A percentile compares a stretch with the other conserved stretches of the same genome.
phyloP scores from a whole-genome alignment of 23 tunicate genomes.

The Ciona savignyi region DNA sequence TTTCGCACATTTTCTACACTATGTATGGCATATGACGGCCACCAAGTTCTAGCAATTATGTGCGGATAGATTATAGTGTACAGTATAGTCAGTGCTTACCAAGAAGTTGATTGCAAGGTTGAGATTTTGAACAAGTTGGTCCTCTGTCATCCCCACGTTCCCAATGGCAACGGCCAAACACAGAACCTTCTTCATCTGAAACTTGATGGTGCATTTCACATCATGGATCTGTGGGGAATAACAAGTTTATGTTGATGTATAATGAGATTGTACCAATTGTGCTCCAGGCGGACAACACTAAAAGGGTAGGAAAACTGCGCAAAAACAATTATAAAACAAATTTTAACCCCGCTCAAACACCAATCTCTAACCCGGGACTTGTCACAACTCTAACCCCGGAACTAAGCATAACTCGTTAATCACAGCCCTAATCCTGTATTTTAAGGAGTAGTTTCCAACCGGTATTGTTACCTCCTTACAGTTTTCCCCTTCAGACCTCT shows the following conservation, averaged over 20 bases:
- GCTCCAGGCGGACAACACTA: too few species aligned
- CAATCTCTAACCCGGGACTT: too few species aligned
- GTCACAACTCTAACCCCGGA: too few species aligned
- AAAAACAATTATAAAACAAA: neutral
- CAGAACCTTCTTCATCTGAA: constrained; percentile 98
- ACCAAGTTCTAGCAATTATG: constrained; percentile 34
- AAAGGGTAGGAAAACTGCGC: neutral
- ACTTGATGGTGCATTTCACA: constrained; percentile 91
- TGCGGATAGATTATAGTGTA: neutral
- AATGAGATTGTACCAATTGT: too few species aligned
- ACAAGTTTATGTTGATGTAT: too few species aligned
- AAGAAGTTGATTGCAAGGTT: constrained; percentile 93
- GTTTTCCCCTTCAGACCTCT: too few species aligned
- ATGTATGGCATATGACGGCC: neutral
- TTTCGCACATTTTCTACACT: constrained; percentile 70
- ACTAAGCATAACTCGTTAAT: too few species aligned
- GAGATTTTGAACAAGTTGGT: constrained; percentile 88
- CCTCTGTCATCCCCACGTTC: constrained; percentile 90
- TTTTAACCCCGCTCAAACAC: too few species aligned
- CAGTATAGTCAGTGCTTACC: constrained; percentile 23
- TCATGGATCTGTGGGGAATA: constrained; percentile 36
- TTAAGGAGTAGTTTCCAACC: too few species aligned
- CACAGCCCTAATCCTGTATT: too few species aligned
- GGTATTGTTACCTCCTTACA: too few species aligned
- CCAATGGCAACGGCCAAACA: constrained; percentile 97